These are phyloP conservation scores for Lasioglossum leucozonium DNA, from an alignment of 2,888 invertebrate genomes.

Conservation along the genomic window DNA sequence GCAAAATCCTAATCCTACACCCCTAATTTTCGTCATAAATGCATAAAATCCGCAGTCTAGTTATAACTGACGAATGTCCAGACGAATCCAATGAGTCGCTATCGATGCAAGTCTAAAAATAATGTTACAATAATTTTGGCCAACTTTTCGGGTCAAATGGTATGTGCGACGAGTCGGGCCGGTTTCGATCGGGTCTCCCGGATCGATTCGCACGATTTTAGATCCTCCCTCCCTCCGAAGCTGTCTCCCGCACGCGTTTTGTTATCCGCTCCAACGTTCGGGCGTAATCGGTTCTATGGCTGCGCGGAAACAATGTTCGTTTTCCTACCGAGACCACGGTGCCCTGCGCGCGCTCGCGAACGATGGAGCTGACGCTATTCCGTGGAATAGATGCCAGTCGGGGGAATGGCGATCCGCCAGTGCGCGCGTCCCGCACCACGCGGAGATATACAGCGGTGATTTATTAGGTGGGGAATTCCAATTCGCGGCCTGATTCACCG, in stretches of 20 bases:
- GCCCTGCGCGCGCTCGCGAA: background rate
- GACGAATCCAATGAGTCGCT: no score
- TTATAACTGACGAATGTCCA: no score
- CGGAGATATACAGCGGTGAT: conserved; percentile 72
- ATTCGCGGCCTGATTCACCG: conserved; percentile 73
- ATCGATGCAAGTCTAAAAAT: no score
- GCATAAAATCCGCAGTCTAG: no score
- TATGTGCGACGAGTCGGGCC: no score
- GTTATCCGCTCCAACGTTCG: conserved; percentile 56
- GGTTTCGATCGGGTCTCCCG: conserved; percentile 13
- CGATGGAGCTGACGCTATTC: conserved; percentile 35
- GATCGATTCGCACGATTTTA: conserved; percentile 34
- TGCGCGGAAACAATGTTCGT: conserved; percentile 63
- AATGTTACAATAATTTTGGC: no score
- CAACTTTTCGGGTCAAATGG: no score
- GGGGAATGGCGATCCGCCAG: conserved; percentile 39
- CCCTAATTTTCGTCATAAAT: no score
- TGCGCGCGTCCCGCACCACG: conserved; percentile 49
- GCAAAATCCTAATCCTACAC: no score
- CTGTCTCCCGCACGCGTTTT: conserved; percentile 23
- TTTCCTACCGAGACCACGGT: conserved; percentile 42
- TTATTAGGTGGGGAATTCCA: conserved; percentile 76
- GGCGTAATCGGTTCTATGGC: conserved; percentile 61
- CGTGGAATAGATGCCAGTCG: conserved; percentile 18
- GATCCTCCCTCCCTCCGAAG: background rate